Base-by-base conservation (phyloP, 1,140 invertebrate genomes). In the Melanaphis sacchari region DNA sequence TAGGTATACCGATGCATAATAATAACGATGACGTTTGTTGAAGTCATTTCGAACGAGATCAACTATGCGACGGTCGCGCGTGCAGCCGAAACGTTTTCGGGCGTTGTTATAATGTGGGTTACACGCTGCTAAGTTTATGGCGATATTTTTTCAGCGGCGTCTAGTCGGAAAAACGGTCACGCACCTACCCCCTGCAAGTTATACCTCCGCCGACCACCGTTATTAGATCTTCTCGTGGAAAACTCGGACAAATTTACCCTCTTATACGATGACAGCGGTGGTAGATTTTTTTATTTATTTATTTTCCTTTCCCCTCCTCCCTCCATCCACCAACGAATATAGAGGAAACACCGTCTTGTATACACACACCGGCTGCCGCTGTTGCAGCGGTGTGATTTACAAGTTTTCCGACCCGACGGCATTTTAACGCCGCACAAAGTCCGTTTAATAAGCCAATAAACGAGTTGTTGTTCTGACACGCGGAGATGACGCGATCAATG, bases 391-490 rank as follows among this genome's bases (percentile, higher is more conserved):
- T 54, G 81, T 93, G 91, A 93, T 93, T 93, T 93, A 93, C 91
- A 93, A 93, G 91, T 93, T 93, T 93, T 81, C 91, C 66, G 81
- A 93, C 91, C 81, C 81, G 81, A 36, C 91, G 91, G 91, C 91
- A 93, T 85, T 85, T 93, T 93, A 93, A 85, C 91, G 38, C 49
- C 49, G 76, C 24, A 31, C 91, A 84, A 93, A 93, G 91, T 93
- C 91, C 91, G 81, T 93, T 93, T 93, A 93, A 93, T 93, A 93
- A 93, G 91, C 91, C 91, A 93, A 93, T 93, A 93, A 93, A 93
- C 91, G 91, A 93, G 91, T 93, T 85, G 91, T 93, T 85, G 91
- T 84, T 49, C 36, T 85, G 91, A 93, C 91, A 82, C 89, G 54
- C 52, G 89, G 59, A 84, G 81, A 92, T 92, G 91, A 92, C 91